Evolutionary conservation across 2,113 vertebrate genomes (phyloP), one percentile per base, ranked within the genome.

Genomic region (Amphilophus citrinellus): DNA sequence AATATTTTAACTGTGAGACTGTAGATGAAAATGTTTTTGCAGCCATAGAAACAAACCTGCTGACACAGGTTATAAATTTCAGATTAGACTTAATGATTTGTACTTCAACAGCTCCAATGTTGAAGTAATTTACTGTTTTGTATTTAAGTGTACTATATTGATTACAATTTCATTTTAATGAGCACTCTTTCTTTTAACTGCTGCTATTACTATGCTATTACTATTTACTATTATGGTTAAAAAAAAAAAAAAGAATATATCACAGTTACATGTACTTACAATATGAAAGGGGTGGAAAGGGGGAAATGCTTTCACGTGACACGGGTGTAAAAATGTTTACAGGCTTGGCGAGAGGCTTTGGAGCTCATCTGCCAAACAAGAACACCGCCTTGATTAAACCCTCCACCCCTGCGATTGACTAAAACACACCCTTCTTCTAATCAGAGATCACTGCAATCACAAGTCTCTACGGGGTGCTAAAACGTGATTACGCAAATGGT

Each of bases 381-480:
- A 71, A 57, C 37, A 77, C 50, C 3, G 50, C 47, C 77, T 87
- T 90, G 84, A 92, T 92, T 90, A 87, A 80, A 79, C 27, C 63
- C 65, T 27, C 71, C 18, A 61, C 53, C 68, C 60, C 27, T 37
- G 65, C 35, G 62, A 85, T 76, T 66, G 42, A 9, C 22, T 79
- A 62, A 77, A 80, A 20, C 24, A n/a, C 57, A 61, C 39, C 76
- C 27, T 22, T 68, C 63, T 61, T 79, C 66, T 81, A 84, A 88
- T 92, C 84, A 86, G 77, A 84, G 65, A 81, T 79, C 61, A 44
- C 60, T 65, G 84, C 62, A 89, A 90, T 89, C 44, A 82, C 8
- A 18, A 6, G 44, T 89, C 86, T 60, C 83, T 68, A n/a, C 44
- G 27, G 88, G 76, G 57, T 59, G 30, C 47, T 47, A 35, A 68